phyloP scores from a whole-genome alignment of 2,113 vertebrate genomes.

The Strix aluco region DNA sequence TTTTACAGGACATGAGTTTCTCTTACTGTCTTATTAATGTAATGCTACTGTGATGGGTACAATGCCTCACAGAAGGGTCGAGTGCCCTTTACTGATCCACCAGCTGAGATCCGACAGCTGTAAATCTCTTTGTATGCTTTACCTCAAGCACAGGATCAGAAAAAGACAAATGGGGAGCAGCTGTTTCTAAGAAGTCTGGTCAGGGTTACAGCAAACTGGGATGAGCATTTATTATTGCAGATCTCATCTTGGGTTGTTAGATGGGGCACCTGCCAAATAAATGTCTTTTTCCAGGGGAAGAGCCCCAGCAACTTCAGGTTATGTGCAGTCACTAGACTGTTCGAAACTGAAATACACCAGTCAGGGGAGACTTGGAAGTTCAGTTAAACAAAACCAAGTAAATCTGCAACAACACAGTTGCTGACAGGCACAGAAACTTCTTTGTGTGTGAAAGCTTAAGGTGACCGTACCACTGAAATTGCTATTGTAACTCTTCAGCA shows the following conservation, averaged over 20 bases:
- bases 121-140: not conserved
- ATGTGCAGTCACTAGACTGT: not conserved
- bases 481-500: not conserved
- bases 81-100: not conserved
- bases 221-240: not conserved
- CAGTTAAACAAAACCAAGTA: not conserved
- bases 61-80: not conserved
- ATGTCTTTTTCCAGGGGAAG: not conserved
- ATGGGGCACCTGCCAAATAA: not conserved
- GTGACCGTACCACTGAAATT: not conserved
- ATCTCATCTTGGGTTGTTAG: not conserved
- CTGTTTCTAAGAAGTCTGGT: not conserved
- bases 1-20: not conserved
- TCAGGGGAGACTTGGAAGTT: not conserved
- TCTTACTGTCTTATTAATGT: not conserved
- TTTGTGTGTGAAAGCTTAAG: not conserved
- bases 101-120: not conserved
- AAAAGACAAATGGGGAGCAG: not conserved
- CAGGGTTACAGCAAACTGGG: not conserved
- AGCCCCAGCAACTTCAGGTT: not conserved
- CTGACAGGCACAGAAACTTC: not conserved
- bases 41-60: not conserved
- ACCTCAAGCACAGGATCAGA: not conserved
- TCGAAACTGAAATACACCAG: not conserved
- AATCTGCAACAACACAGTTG: rapidly evolving